phyloP scores from a whole-genome alignment of 2,113 vertebrate species.

The Barnardius zonarius region DNA sequence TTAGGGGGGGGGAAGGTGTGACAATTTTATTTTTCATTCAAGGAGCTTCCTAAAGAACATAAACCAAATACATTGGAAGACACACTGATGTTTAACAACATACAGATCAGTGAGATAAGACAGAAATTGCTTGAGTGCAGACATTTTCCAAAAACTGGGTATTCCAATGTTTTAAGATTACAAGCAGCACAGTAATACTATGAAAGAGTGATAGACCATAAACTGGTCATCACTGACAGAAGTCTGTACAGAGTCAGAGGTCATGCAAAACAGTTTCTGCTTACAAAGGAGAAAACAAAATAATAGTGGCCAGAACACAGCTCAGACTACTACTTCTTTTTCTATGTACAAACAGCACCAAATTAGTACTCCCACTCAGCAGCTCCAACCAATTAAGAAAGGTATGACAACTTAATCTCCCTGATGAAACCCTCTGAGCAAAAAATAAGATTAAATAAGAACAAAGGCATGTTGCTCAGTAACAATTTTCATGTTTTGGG shows the following conservation, averaged over 20 bases:
- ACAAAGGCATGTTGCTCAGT: neutral
- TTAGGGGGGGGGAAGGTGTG: accelerated
- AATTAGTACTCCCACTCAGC: neutral
- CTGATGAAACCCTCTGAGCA: neutral
- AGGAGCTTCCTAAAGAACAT: neutral
- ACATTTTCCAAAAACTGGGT: neutral
- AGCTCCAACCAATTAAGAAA: neutral
- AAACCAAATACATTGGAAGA: neutral
- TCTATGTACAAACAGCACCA: neutral
- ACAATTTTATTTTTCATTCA: neutral
- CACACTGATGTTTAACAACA: neutral
- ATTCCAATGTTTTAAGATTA: neutral
- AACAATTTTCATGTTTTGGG: neutral
- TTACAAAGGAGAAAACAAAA: neutral
- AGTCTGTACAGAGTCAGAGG: neutral
- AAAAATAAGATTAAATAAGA: neutral
- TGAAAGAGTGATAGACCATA: neutral
- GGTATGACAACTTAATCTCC: neutral
- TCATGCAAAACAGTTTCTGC: neutral
- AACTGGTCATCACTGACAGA: neutral
- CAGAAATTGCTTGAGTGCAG: neutral
- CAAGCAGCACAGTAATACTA: neutral
- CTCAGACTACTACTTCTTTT: neutral
- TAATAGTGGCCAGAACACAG: neutral
- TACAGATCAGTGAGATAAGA: neutral